phyloP scores from a whole-genome alignment of 2,797 vertebrate species.

The Merluccius polli region DNA sequence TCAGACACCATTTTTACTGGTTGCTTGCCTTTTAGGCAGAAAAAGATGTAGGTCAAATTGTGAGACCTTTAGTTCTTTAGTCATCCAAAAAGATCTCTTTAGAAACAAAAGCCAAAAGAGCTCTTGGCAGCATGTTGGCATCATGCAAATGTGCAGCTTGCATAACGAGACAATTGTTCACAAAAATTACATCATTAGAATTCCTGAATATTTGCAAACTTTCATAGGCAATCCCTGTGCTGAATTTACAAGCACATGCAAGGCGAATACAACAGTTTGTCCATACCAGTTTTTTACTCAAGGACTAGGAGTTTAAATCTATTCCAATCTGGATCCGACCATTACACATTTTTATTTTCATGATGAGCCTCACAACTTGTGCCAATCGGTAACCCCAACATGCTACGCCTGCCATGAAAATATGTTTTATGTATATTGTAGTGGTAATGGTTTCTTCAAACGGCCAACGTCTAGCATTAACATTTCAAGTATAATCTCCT shows the following conservation, averaged over 20 bases:
- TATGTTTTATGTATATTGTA: conserved; percentile 17
- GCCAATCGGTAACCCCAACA: neutral
- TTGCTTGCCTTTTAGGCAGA: conserved; percentile 18
- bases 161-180: neutral
- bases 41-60: conserved; percentile 54
- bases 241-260: neutral
- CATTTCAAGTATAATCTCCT: conserved; percentile 57
- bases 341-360: neutral
- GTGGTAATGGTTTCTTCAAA: conserved; percentile 24
- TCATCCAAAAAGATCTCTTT: conserved; percentile 7
- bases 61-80: conserved; percentile 50
- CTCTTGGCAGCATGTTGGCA: neutral
- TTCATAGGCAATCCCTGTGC: conserved; percentile 1
- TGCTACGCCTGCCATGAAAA: conserved; percentile 2
- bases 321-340: neutral
- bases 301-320: neutral
- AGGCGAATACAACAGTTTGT: neutral
- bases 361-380: neutral
- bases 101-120: conserved; percentile 1
- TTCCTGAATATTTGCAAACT: neutral
- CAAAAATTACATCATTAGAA: neutral
- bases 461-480: conserved; percentile 34
- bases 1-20: conserved; percentile 27
- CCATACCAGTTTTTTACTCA: neutral
- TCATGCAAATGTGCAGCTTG: conserved; percentile 1